phyloP scores from a whole-genome alignment of 2,888 invertebrate genomes.

The Lithosia quadra region DNA sequence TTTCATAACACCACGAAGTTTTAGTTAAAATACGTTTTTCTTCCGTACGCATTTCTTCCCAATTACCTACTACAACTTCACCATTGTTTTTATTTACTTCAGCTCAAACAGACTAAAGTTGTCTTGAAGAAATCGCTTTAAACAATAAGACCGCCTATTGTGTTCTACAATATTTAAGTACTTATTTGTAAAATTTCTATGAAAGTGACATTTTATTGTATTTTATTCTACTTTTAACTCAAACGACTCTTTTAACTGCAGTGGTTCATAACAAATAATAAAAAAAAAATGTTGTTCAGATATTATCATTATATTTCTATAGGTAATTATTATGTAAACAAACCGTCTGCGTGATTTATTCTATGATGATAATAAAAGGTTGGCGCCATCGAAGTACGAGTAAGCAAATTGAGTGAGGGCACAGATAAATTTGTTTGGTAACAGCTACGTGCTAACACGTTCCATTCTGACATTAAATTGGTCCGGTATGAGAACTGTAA shows the following conservation, averaged over 20 bases:
- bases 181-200: too few species aligned
- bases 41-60: too few species aligned
- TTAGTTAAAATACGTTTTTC: too few species aligned
- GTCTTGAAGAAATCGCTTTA: too few species aligned
- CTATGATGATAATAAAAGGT: conserved; percentile 67
- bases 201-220: too few species aligned
- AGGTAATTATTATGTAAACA: conserved; percentile 41
- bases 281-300: conserved; percentile 22
- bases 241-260: conserved; percentile 30
- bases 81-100: too few species aligned
- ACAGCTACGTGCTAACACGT: conserved; percentile 68
- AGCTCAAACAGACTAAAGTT: too few species aligned
- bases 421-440: conserved; percentile 75
- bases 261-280: conserved; percentile 30
- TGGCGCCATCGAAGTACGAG: conserved; percentile 69
- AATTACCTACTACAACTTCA: too few species aligned
- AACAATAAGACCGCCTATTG: too few species aligned
- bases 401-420: conserved; percentile 69
- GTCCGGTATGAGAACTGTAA: conserved; percentile 51
- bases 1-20: background rate
- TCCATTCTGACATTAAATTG: conserved; percentile 61
- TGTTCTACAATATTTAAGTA: too few species aligned
- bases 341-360: conserved; percentile 53
- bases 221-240: too few species aligned
- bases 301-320: conserved; percentile 37